phyloP scores from a whole-genome alignment of 2,888 invertebrate genomes.

The Synergus laeviventris region DNA sequence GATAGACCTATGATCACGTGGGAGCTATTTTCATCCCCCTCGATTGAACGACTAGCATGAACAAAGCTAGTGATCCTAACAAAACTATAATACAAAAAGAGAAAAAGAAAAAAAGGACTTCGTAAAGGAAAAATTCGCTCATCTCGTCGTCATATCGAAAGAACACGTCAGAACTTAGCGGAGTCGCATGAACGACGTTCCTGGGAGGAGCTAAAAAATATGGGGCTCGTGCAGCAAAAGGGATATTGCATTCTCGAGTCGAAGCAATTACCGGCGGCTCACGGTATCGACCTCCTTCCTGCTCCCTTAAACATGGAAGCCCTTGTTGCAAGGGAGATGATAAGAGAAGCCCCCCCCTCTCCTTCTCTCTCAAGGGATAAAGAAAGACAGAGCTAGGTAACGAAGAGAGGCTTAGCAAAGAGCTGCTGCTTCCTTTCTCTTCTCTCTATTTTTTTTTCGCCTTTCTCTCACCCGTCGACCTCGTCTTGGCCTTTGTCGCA shows the following conservation, averaged over 20 bases:
- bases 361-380: conserved; percentile 40
- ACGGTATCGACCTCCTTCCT: conserved; percentile 52
- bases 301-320: conserved; percentile 48
- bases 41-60: not conserved
- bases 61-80: not conserved
- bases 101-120: not conserved
- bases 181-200: conserved; percentile 34
- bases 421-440: conserved; percentile 39
- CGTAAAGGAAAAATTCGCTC: not conserved
- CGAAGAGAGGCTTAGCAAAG: conserved; percentile 33
- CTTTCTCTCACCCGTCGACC: conserved; percentile 35
- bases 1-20: conserved; percentile 9
- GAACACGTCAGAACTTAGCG: conserved; percentile 1
- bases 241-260: conserved; percentile 68
- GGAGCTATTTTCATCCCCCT: not conserved
- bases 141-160: conserved; percentile 15
- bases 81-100: not conserved
- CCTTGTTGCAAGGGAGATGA: conserved; percentile 48
- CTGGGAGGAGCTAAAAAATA: conserved; percentile 26
- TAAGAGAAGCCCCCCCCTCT: conserved; percentile 26
- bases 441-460: conserved; percentile 19
- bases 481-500: conserved; percentile 51
- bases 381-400: conserved; percentile 18
- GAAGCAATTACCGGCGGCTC: conserved; percentile 66
- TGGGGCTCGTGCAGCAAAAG: conserved; percentile 49